Percentiles rank a stretch among this genome's conserved stretches.
Conservation (phyloP, 1,140 invertebrate species). For the Onthophagus taurus region DNA sequence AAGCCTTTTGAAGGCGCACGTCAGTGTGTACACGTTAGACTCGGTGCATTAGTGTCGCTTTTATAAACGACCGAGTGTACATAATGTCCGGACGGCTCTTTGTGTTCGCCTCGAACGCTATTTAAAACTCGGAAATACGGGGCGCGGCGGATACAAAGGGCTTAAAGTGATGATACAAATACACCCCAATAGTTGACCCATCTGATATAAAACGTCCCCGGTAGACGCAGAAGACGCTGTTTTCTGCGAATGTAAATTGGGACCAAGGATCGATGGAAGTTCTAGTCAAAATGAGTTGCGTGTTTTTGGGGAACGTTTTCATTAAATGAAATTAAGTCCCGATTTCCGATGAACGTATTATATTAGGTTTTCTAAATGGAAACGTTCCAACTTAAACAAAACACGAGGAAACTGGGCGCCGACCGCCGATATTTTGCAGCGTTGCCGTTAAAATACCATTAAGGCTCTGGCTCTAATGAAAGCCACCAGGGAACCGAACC, state of each 20-base stretch:
- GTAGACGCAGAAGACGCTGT: not conserved
- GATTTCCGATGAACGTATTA: too few relatives aligned
- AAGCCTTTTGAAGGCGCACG: too few relatives aligned
- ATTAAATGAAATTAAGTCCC: too few relatives aligned
- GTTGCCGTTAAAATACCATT: too few relatives aligned
- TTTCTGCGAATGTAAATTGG: not conserved
- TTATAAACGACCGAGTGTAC: conserved; percentile 18
- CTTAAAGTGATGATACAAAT: conserved; percentile 14
- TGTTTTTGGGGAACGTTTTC: too few relatives aligned
- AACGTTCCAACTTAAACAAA: too few relatives aligned
- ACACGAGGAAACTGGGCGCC: too few relatives aligned
- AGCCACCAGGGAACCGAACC: too few relatives aligned
- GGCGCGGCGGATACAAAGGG: conserved; percentile 13
- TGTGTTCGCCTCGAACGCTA: conserved; percentile 14
- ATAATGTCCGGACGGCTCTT: conserved; percentile 17
- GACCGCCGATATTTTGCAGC: too few relatives aligned
- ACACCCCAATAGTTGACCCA: conserved; percentile 15
- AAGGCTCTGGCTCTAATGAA: too few relatives aligned
- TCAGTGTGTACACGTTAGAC: conserved; percentile 8
- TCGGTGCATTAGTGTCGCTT: conserved; percentile 17
- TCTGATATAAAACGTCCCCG: conserved; percentile 1
- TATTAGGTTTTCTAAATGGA: too few relatives aligned
- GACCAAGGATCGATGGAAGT: not conserved
- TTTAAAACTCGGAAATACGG: conserved; percentile 19
- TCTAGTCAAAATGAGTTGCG: too few relatives aligned